Base-by-base conservation (phyloP, 2,797 vertebrate genomes). In the Cheirogaleus major region DNA sequence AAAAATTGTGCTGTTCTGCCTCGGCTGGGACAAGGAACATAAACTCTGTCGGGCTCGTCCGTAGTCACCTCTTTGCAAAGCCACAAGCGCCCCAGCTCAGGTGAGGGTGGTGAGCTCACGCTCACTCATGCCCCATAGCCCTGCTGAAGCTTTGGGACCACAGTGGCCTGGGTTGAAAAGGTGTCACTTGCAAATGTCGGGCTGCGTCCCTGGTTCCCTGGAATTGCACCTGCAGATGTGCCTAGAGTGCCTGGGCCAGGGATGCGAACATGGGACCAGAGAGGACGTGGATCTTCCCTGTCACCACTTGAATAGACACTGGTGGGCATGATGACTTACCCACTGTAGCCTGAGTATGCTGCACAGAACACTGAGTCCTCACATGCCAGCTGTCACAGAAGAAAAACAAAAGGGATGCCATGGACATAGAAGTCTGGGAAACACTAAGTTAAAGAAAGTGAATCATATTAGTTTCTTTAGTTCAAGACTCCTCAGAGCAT, bases 51-150 rank as follows among this genome's bases (percentile, higher is more conserved):
- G 7, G 50, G 5, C 8, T 32, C 32, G 32, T 69, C 50, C 14
- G 59, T 2, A 20, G 11, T 48, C 73, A 55, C 50, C 63, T 61
- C 55, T 82, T 72, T 43, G 23, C 9, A 18, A 61, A 80, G 13
- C 43, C n/a, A 57, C 4, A 5, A 48, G 55, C 5, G 3, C 14
- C 25, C 23, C 38, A n/a, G 50, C 17, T 41, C 45, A 23, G 23
- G 1, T 1, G 0, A 82, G 23, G n/a, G 13, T 7, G 8, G 10
- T 1, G 0, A 2, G 25, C 63, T 85, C 3, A 27, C 7, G 3
- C 80, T 22, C 12, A 22, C 67, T 35, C 79, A 32, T 8, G 41
- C 13, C 13, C 25, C 57, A 48, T 3, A 15, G 20, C 35, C 41
- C 8, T 0, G 3, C n/a, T 15, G 52, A 92, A 41, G 35, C 43